Percentiles rank a stretch among this genome's conserved stretches.
Evolutionary conservation across 53 echinoderm and acorn worm species (phyloP).

Genomic region (Antedon mediterranea): DNA sequence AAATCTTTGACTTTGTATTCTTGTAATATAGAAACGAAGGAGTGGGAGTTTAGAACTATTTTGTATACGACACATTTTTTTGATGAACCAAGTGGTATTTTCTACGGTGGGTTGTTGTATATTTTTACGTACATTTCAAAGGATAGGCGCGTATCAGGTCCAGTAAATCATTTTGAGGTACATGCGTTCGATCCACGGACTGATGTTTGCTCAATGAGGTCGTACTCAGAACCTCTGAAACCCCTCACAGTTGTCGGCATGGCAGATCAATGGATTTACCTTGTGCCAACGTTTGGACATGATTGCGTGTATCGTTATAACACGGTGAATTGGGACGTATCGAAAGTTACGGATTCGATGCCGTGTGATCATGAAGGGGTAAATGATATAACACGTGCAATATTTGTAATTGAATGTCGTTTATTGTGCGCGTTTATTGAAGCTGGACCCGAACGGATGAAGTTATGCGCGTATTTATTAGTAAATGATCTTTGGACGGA

Average conservation of each 20-base stretch:
- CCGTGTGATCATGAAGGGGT: background rate
- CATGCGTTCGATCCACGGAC: background rate
- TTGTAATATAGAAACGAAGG: background rate
- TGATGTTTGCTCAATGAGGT: background rate
- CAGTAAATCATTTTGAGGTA: background rate
- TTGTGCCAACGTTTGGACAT: background rate
- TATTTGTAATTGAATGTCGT: background rate
- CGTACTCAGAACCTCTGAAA: background rate
- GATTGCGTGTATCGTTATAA: background rate
- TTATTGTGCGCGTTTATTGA: background rate
- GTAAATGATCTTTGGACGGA: background rate
- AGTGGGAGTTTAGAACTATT: background rate
- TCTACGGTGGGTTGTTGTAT: background rate
- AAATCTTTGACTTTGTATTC: background rate
- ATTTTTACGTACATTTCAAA: background rate
- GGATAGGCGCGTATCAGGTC: background rate
- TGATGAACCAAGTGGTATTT: background rate
- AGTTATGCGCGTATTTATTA: background rate
- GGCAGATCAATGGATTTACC: background rate
- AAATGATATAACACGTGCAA: background rate
- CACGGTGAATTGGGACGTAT: background rate
- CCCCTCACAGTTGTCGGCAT: background rate
- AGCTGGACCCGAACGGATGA: background rate
- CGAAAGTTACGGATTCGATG: background rate
- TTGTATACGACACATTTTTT: background rate